Base-by-base conservation (phyloP, 2,113 vertebrate genomes). In the Hippolais icterina region DNA sequence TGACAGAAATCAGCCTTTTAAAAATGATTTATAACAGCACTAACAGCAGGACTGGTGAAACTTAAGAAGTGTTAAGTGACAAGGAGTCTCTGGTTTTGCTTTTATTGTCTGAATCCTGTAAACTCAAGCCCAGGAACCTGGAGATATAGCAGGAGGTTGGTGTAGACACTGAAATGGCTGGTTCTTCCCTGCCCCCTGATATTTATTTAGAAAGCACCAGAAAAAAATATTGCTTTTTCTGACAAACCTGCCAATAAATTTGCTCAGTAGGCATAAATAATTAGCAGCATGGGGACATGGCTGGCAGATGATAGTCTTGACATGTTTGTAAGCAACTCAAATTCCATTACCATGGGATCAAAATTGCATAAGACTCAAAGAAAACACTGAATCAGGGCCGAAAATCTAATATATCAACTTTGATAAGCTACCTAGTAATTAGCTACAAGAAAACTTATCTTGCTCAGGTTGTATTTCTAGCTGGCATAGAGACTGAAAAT, bases 211-310 rank as follows among this genome's bases (percentile, higher is more conserved):
- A 69, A 85, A 41, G 27, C 22, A 75, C 11, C 24, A 68, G 25
- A 21, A 64, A 81, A 42, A 47, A 54, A 11, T 3, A 3, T 22
- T 76, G 31, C 11, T 7, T 76, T 93, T 96, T 72, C 84, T 90
- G 87, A 88, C 89, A 93, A 90, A 83, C 47, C 78, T 95, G 84
- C 54, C 82, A 94, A 85, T 89, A 76, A 83, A 88, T 85, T 80
- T 85, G 15, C 66, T 82, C 11, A 0, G 59, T 42, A 91, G 74
- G 63, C 71, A 82, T 61, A 56, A 75, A 68, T 59, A 87, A 83
- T 71, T 71, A 95, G 59, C 66, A 91, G 66, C 75, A 47, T 15
- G 29, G 87, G 78, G 66, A 91, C 74, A 27, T n/a, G 63, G 53
- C 70, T 71, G 77, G 57, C 70, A 86, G 76, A 47, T 72, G 33